A percentile compares a stretch with the other conserved stretches of the same genome.
Evolutionary conservation across 2,888 invertebrate species (phyloP).

Genomic region (Elegia similella): DNA sequence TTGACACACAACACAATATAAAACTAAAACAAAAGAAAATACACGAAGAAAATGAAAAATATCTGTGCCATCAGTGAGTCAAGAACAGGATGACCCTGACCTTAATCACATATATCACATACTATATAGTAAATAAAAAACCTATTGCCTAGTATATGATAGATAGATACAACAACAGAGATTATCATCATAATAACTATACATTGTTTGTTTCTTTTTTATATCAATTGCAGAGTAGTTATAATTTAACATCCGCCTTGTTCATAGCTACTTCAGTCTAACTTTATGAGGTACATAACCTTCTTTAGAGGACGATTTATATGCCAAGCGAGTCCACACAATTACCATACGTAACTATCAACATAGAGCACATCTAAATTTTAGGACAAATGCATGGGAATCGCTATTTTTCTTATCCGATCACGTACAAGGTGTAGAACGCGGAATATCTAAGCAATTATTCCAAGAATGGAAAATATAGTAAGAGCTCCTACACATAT

Average conservation of each 20-base stretch:
- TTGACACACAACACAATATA: too few species aligned
- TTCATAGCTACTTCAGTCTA: constrained; percentile 1
- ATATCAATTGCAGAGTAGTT: not conserved
- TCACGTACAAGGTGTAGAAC: constrained; percentile 57
- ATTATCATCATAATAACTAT: too few species aligned
- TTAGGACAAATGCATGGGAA: constrained; percentile 46
- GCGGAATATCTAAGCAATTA: constrained; percentile 36
- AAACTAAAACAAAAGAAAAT: too few species aligned
- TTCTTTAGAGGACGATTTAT: constrained; percentile 28
- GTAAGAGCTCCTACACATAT: constrained; percentile 6
- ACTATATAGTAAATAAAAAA: too few species aligned
- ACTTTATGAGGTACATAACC: constrained; percentile 16
- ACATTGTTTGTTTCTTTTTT: too few species aligned
- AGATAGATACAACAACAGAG: too few species aligned
- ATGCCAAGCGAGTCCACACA: constrained; percentile 38
- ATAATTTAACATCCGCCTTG: not conserved
- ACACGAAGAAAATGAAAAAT: too few species aligned
- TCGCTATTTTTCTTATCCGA: constrained; percentile 40
- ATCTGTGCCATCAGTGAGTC: too few species aligned
- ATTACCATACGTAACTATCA: constrained; percentile 54
- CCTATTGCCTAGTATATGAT: too few species aligned
- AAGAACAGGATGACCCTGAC: too few species aligned
- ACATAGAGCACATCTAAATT: constrained; percentile 37
- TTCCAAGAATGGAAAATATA: constrained; percentile 20
- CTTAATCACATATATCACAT: too few species aligned